Evolutionary conservation across 1,140 invertebrate genomes (phyloP).

Genomic region (Trichoplusia ni): DNA sequence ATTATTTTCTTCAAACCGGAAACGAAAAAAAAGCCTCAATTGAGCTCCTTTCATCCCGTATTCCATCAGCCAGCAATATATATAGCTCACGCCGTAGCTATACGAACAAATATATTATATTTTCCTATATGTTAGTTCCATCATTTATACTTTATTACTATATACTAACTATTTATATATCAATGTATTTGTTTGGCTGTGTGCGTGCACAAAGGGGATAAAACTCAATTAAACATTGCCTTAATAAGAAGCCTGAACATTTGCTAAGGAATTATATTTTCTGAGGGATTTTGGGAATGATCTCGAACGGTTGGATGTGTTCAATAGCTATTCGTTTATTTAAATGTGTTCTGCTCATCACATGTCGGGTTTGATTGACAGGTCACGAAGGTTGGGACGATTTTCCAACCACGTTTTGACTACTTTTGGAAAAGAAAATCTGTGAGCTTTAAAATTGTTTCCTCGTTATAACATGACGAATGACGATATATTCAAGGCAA

Average conservation of each 20-base stretch:
- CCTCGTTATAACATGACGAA: too few relatives aligned
- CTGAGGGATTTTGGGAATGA: neutral
- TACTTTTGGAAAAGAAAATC: too few relatives aligned
- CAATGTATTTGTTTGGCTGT: conserved; percentile 58
- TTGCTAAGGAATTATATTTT: conserved; percentile 37
- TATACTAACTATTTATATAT: conserved; percentile 72
- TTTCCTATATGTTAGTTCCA: conserved; percentile 79
- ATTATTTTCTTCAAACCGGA: too few relatives aligned
- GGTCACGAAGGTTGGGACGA: too few relatives aligned
- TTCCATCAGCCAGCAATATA: conserved; percentile 70
- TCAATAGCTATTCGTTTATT: neutral
- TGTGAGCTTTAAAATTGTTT: too few relatives aligned
- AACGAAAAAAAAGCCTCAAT: conserved; percentile 17
- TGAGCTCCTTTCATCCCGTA: conserved; percentile 48
- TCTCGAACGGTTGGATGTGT: neutral
- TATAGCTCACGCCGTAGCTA: conserved; percentile 70
- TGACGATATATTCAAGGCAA: too few relatives aligned
- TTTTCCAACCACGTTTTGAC: too few relatives aligned
- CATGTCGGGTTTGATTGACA: too few relatives aligned
- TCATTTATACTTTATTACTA: conserved; percentile 81
- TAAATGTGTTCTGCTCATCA: too few relatives aligned
- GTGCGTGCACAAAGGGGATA: conserved; percentile 37
- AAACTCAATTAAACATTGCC: conserved; percentile 75
- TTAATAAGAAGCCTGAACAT: conserved; percentile 66
- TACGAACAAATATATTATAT: conserved; percentile 79